Evolutionary conservation across 2,797 vertebrate species (phyloP), one percentile per base, ranked within the genome.

Genomic region (Enteromius viviparus): DNA sequence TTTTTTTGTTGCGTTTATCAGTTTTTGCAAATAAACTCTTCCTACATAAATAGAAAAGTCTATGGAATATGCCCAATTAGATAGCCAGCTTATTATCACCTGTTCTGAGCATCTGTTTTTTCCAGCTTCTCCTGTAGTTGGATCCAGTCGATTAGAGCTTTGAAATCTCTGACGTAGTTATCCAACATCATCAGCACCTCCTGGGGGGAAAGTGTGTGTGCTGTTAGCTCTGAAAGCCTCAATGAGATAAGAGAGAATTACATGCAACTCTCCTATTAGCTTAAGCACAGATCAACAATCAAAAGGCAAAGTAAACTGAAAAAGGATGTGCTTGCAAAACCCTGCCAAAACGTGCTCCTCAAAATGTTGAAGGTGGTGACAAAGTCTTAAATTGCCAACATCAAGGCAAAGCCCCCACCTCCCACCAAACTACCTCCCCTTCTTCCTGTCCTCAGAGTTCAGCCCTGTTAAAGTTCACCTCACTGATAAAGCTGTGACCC

Each of bases 151-250:
- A 99, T 99, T 87, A 99, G 91, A 12, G 98, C 97, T 94, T 99
- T 99, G 92, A 99, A 99, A 91, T 99, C 98, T 76, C 98, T 94
- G 14, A 99, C 98, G 4, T 99, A 99, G 92, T 99, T 99, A 93
- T 98, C 97, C 90, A 99, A 91, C 97, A 99, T 99, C 98, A 99
- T 99, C 87, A 99, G 88, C 82, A 99, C 98, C 91, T 99, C 98
- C 98, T 99, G 55, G 9, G 66, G 21, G 21, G 66, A 76, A 7
- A 76, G 32, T 6, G 55, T 23, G 12, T 74, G 10, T 29, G n/a
- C 29, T 58, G 49, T 70, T 34, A 83, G 55, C 51, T 4, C 6
- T 53, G 29, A 60, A 23, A 32, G 3, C 6, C 15, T 66, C 47
- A 75, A 49, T 21, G n/a, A 40, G 23, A 76, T 45, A 76, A 40